Conservation (phyloP, 1,140 invertebrate species). For the Saccostrea echinata region DNA sequence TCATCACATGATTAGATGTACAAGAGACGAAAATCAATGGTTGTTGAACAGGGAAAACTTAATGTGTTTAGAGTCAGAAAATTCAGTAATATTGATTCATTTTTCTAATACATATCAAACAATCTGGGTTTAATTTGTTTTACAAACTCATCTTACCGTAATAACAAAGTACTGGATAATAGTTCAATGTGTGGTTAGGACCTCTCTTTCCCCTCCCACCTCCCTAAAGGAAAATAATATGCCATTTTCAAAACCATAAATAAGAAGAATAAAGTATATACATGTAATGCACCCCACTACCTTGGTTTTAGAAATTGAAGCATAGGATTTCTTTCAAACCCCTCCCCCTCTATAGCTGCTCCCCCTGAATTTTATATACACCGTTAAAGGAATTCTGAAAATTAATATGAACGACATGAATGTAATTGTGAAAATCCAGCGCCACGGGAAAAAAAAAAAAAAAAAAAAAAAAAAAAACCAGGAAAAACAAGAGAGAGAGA, state of each 20-base stretch:
- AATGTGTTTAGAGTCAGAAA: background rate
- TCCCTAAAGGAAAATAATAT: background rate
- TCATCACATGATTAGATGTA: background rate
- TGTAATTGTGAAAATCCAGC: too few species aligned
- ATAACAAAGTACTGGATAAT: background rate
- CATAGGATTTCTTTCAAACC: too few species aligned
- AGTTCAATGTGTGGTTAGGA: background rate
- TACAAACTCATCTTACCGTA: background rate
- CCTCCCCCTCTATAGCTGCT: too few species aligned
- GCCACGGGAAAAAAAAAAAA: too few species aligned
- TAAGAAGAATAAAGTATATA: background rate
- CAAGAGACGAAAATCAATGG: background rate
- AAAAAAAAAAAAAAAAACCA: too few species aligned
- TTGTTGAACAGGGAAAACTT: background rate
- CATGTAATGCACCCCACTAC: too few species aligned
- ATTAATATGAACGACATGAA: too few species aligned
- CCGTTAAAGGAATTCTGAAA: too few species aligned
- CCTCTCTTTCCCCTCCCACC: background rate
- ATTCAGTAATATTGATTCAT: background rate
- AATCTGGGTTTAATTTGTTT: background rate
- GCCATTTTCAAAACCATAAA: background rate
- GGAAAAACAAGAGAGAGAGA: too few species aligned
- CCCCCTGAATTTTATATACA: too few species aligned
- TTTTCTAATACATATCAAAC: background rate
- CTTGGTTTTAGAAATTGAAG: too few species aligned